phyloP scores from a whole-genome alignment of 2,113 vertebrate genomes.

The Engraulis encrasicolus region DNA sequence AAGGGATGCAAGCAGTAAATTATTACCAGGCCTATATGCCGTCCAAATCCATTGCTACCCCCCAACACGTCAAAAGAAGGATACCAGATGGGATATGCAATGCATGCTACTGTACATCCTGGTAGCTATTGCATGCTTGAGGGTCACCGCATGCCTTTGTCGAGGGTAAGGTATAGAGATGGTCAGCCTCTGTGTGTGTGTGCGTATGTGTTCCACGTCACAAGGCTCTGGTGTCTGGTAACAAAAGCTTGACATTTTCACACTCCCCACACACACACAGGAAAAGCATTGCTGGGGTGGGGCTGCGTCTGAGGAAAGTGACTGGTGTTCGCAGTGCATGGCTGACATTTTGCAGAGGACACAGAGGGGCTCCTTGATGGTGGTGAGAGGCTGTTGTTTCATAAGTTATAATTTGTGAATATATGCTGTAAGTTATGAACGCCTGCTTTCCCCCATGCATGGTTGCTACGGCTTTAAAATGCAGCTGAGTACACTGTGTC shows the following conservation, averaged over 20 bases:
- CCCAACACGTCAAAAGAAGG: conserved; percentile 6
- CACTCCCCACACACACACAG: not conserved
- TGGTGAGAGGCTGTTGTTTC: not conserved
- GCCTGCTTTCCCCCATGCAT: conserved; percentile 36
- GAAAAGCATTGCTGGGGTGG: not conserved
- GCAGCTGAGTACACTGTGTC: conserved; percentile 33
- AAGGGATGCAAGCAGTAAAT: conserved; percentile 19
- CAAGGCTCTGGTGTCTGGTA: not conserved
- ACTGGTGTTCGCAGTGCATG: conserved; percentile 40
- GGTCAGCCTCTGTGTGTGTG: conserved; percentile 28
- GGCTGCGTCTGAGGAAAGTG: conserved; percentile 14
- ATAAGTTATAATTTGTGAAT: not conserved
- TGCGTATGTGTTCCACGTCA: conserved; percentile 5
- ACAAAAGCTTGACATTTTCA: not conserved
- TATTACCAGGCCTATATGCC: not conserved
- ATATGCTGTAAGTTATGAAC: conserved; percentile 21
- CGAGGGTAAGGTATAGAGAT: conserved; percentile 26
- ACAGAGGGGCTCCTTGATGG: not conserved
- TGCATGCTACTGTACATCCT: conserved; percentile 18
- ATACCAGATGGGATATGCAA: not conserved
- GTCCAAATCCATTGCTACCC: conserved; percentile 18
- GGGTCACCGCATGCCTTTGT: too few species aligned
- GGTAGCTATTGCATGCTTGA: conserved; percentile 27
- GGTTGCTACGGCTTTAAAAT: conserved; percentile 31
- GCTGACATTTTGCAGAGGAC: conserved; percentile 16